Evolutionary conservation across 2,797 vertebrate species (phyloP).

Genomic region (Protosalanx chinensis): DNA sequence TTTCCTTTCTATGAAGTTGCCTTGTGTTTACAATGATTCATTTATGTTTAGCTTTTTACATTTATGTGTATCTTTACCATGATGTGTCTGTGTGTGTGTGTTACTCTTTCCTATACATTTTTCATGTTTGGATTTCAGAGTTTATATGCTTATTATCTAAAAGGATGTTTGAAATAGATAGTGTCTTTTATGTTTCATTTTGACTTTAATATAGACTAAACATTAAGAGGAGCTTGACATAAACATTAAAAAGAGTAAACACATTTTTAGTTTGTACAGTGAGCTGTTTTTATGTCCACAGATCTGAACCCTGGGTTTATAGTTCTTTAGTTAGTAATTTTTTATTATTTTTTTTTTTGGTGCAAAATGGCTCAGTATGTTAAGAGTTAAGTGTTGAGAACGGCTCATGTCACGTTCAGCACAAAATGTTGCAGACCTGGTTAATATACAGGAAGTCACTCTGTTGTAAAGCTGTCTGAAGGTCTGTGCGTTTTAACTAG

Average conservation of each 20-base stretch:
- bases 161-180: background rate
- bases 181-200: background rate
- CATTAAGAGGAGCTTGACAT: no score
- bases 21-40: conserved; percentile 11
- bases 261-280: background rate
- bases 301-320: no score
- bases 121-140: conserved; percentile 11
- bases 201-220: no score
- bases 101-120: conserved; percentile 7
- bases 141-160: conserved; percentile 21
- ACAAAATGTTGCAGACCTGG: conserved; percentile 11
- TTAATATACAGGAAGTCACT: conserved; percentile 15
- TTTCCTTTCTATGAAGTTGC: conserved; percentile 18
- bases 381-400: background rate
- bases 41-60: conserved; percentile 20
- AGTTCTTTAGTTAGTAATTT: no score
- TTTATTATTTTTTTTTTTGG: no score
- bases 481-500: conserved; percentile 22
- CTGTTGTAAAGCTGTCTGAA: conserved; percentile 33
- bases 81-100: conserved; percentile 3
- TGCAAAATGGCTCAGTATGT: no score
- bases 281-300: no score
- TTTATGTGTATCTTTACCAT: conserved; percentile 19
- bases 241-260: background rate
- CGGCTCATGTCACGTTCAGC: background rate